These are phyloP conservation scores for Meliscaeva auricollis DNA, from an alignment of 2,888 invertebrate genomes.

Conservation along the genomic window DNA sequence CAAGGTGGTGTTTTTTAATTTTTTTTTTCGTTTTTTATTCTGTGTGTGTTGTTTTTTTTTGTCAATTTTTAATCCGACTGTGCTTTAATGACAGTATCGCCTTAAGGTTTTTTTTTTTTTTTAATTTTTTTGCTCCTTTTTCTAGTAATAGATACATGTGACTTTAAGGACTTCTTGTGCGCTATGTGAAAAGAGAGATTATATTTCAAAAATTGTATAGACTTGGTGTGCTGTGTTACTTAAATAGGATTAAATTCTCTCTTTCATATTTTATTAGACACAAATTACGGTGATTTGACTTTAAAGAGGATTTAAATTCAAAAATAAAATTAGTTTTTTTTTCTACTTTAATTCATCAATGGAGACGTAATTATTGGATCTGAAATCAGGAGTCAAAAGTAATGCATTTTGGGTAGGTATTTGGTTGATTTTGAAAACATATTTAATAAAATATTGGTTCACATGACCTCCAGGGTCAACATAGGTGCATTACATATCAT, in stretches of 20 bases:
- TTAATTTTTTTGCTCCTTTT: conserved; percentile 2
- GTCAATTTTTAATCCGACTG: conserved; percentile 33
- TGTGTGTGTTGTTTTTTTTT: not conserved
- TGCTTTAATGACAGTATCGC: conserved; percentile 38
- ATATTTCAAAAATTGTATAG: conserved; percentile 13
- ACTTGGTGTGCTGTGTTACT: too few relatives aligned
- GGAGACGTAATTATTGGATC: too few relatives aligned
- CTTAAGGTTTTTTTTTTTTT: conserved; percentile 9
- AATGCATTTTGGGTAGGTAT: too few relatives aligned
- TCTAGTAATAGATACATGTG: conserved; percentile 31
- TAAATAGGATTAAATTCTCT: not conserved
- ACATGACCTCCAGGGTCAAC: too few relatives aligned
- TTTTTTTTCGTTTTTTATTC: not conserved
- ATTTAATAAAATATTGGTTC: too few relatives aligned
- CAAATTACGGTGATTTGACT: not conserved
- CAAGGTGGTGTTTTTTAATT: conserved; percentile 28
- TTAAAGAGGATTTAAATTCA: too few relatives aligned
- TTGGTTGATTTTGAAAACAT: too few relatives aligned
- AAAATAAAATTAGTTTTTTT: too few relatives aligned
- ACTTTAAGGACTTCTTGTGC: conserved; percentile 14
- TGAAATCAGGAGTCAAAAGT: too few relatives aligned
- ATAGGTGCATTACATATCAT: too few relatives aligned
- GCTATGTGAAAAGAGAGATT: conserved; percentile 7
- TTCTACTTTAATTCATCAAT: too few relatives aligned
- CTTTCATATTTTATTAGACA: not conserved